A percentile compares a stretch with the other conserved stretches of the same genome.
phyloP scores from a whole-genome alignment of 2,797 vertebrate genomes.

The Chelon auratus region DNA sequence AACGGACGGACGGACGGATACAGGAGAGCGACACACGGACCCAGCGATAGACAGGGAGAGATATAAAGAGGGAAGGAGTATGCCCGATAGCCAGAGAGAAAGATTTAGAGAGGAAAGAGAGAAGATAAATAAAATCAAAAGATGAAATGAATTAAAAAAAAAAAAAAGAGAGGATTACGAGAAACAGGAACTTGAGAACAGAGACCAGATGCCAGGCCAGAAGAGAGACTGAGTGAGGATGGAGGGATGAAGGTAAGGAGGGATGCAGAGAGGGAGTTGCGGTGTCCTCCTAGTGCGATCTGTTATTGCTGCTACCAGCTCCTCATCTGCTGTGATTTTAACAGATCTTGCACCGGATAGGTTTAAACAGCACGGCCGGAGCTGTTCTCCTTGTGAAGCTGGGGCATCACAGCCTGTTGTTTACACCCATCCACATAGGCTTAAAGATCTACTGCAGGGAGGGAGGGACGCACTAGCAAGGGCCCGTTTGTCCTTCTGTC shows the following conservation, averaged over 20 bases:
- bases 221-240: slow-evolving; percentile 87
- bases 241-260: slow-evolving; percentile 71
- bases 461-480: slow-evolving; percentile 40
- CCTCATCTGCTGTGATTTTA: slow-evolving; percentile 16
- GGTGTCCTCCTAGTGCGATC: slow-evolving; percentile 59
- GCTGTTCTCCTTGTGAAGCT: slow-evolving; percentile 12
- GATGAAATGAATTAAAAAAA: slow-evolving; percentile 68
- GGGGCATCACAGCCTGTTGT: slow-evolving; percentile 16
- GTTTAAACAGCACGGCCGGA: slow-evolving; percentile 30
- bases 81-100: slow-evolving; percentile 57
- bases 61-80: slow-evolving; percentile 68
- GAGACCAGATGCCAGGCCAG: slow-evolving; percentile 88
- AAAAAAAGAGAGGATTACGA: slow-evolving; percentile 49
- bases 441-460: slow-evolving; percentile 6
- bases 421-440: slow-evolving; percentile 23
- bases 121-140: slow-evolving; percentile 70
- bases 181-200: slow-evolving; percentile 73
- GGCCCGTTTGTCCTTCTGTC: slow-evolving; percentile 19
- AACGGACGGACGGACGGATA: slow-evolving; percentile 65
- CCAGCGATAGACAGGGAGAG: slow-evolving; percentile 82
- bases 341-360: slow-evolving; percentile 26
- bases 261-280: slow-evolving; percentile 34
- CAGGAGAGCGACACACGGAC: slow-evolving; percentile 82
- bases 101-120: slow-evolving; percentile 65
- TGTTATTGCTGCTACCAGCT: slow-evolving; percentile 22